phyloP scores from a whole-genome alignment of 1,140 invertebrate species.

The Cyphomyrmex costatus region DNA sequence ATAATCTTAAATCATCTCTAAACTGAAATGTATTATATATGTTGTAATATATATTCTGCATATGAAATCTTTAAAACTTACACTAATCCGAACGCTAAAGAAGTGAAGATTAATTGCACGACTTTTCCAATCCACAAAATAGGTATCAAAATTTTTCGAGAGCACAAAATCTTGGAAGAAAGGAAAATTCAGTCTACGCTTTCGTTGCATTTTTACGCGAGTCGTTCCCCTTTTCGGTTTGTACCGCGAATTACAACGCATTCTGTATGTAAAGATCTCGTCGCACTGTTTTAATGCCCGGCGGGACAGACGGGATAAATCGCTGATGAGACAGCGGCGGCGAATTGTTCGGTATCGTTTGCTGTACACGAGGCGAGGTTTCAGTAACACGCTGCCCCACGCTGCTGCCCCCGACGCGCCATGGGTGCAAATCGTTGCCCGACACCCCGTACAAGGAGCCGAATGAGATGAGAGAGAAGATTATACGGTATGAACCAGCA shows the following conservation, averaged over 20 bases:
- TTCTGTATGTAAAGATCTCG: not conserved
- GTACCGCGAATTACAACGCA: slow-evolving; percentile 22
- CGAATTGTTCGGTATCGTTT: slow-evolving; percentile 54
- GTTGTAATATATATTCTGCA: not conserved
- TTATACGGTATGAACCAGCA: slow-evolving; percentile 80
- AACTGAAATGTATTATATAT: no score
- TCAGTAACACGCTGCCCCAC: slow-evolving; percentile 55
- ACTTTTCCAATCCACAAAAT: not conserved
- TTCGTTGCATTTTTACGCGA: not conserved
- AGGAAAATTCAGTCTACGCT: not conserved
- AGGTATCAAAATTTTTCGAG: not conserved
- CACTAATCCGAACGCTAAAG: not conserved
- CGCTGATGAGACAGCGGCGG: slow-evolving; percentile 58
- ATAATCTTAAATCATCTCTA: not conserved
- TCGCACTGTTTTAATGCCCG: slow-evolving; percentile 49
- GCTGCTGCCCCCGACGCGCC: slow-evolving; percentile 67
- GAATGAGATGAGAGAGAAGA: slow-evolving; percentile 83
- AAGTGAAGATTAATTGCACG: not conserved
- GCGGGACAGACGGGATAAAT: slow-evolving; percentile 41
- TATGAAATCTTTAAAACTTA: not conserved
- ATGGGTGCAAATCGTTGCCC: slow-evolving; percentile 80
- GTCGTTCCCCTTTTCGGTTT: not conserved
- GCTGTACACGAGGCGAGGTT: slow-evolving; percentile 41
- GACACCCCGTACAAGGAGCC: slow-evolving; percentile 80
- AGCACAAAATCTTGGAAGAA: not conserved